Evolutionary conservation across 2,888 invertebrate species (phyloP).

Genomic region (Dolomedes plantarius): DNA sequence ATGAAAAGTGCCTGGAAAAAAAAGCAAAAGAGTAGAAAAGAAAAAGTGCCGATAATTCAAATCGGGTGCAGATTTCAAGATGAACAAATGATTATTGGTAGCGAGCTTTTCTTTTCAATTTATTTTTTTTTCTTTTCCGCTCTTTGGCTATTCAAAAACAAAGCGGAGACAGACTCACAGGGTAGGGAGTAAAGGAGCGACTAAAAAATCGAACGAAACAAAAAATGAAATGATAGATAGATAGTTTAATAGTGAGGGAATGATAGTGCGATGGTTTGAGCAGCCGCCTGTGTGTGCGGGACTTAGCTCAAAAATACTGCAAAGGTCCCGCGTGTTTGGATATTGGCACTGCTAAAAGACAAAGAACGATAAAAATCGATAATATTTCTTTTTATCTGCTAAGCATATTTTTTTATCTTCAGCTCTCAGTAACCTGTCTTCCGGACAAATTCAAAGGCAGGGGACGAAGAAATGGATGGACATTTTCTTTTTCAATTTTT

Average conservation of each 20-base stretch:
- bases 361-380: constrained; percentile 58
- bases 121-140: constrained; percentile 22
- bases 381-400: constrained; percentile 50
- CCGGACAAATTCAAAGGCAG: constrained; percentile 38
- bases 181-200: constrained; percentile 18
- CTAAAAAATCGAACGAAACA: constrained; percentile 29
- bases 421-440: constrained; percentile 58
- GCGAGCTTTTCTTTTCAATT: constrained; percentile 51
- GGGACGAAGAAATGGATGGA: constrained; percentile 34
- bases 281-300: constrained; percentile 19
- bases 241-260: constrained; percentile 65
- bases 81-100: constrained; percentile 69
- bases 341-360: constrained; percentile 63
- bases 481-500: constrained; percentile 23
- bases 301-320: constrained; percentile 25
- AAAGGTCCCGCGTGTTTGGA: constrained; percentile 60
- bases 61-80: constrained; percentile 67
- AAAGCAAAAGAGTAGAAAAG: background rate
- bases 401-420: constrained; percentile 25
- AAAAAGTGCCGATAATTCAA: constrained; percentile 69
- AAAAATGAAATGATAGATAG: constrained; percentile 60
- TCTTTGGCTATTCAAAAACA: constrained; percentile 67
- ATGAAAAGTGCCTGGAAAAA: constrained; percentile 17
- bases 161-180: constrained; percentile 38
- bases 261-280: constrained; percentile 52